Conservation (phyloP, 2,797 vertebrate genomes). For the Dromococcyx pavoninus region DNA sequence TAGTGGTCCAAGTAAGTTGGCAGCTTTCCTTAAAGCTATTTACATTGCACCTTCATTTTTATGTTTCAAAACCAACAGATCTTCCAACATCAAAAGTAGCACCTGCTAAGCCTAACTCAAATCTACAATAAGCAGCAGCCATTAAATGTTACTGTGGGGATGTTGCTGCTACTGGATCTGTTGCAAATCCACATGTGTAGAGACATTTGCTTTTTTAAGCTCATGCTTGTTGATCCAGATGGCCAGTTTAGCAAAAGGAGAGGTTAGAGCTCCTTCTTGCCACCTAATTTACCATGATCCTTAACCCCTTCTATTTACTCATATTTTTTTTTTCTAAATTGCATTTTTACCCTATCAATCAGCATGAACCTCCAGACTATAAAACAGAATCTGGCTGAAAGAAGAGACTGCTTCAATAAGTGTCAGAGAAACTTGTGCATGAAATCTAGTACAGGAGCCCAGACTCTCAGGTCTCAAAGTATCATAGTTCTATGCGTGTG, state of each 20-base stretch:
- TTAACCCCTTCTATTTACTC: background rate
- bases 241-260: background rate
- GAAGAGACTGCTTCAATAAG: constrained; percentile 21
- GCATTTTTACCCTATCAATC: constrained; percentile 8
- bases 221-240: background rate
- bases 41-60: background rate
- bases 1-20: background rate
- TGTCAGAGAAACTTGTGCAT: background rate
- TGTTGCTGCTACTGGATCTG: background rate
- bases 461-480: background rate
- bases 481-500: background rate
- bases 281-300: background rate
- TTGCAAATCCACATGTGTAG: background rate
- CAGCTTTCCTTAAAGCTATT: background rate
- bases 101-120: background rate
- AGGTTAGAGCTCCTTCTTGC: background rate
- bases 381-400: background rate
- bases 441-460: constrained; percentile 1
- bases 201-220: background rate
- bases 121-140: background rate
- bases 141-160: background rate
- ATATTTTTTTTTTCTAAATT: background rate
- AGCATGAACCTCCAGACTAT: background rate
- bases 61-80: background rate
- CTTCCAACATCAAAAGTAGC: background rate